Conservation (phyloP, 2,113 vertebrate genomes). For the Lampris megalopsis region DNA sequence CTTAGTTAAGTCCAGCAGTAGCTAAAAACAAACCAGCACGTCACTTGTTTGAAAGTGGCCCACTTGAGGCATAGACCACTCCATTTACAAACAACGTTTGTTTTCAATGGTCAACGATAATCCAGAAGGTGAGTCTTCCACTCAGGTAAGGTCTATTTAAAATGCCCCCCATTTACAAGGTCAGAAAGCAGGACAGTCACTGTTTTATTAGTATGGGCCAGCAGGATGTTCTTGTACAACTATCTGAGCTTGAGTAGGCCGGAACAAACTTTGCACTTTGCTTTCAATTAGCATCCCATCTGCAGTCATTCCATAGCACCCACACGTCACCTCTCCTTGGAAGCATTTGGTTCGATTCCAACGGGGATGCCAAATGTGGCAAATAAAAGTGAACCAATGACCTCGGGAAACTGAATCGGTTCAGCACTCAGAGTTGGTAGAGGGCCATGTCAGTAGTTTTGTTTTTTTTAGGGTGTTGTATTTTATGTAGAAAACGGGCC, state of each 20-base stretch:
- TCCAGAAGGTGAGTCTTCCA: not conserved
- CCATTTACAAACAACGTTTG: slow-evolving; percentile 35
- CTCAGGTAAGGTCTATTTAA: not conserved
- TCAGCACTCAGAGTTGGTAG: slow-evolving; percentile 66
- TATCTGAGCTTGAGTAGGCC: not conserved
- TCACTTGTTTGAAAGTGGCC: slow-evolving; percentile 56
- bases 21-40: slow-evolving; percentile 38
- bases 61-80: slow-evolving; percentile 60
- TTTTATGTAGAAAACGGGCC: slow-evolving; percentile 25
- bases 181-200: no score
- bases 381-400: slow-evolving; percentile 34
- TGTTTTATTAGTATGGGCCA: not conserved
- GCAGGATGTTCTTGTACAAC: not conserved
- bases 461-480: slow-evolving; percentile 22
- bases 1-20: slow-evolving; percentile 23
- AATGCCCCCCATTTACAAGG: no score
- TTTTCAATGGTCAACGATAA: slow-evolving; percentile 39
- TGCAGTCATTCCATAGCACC: slow-evolving; percentile 15
- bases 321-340: no score
- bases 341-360: slow-evolving; percentile 28
- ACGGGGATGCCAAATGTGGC: slow-evolving; percentile 15
- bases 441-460: slow-evolving; percentile 72
- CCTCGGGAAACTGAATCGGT: slow-evolving; percentile 10
- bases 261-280: not conserved
- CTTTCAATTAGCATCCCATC: slow-evolving; percentile 5